Evolutionary conservation across 2,797 vertebrate genomes (phyloP), one percentile per base, ranked within the genome.

Genomic region (Gastrophryne carolinensis): DNA sequence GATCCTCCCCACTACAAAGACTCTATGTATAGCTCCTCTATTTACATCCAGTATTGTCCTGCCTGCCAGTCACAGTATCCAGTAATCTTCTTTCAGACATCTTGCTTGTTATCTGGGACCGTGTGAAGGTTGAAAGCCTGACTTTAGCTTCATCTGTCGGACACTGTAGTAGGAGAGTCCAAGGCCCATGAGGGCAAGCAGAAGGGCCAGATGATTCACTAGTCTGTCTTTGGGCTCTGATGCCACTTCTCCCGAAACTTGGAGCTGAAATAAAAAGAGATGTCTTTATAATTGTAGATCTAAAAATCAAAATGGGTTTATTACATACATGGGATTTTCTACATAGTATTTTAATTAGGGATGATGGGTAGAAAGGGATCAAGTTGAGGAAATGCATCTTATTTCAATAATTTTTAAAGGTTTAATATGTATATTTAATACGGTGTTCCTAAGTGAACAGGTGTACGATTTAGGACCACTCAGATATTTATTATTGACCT

Each of bases 111-210:
- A 50, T 35, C 12, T 12, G 23, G 35, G 5, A 71, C 17, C 57
- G 5, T 72, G 52, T 49, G 60, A 58, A 12, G 50, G 29, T 13
- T 80, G 79, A 2, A 62, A 1, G 12, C 79, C 85, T 61, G 49
- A 1, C 0, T 81, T 78, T 70, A 89, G 85, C 0, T 91, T 91
- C 95, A 98, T 96, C 83, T 94, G 95, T 65, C 92, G 91, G 73
- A 90, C 92, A 0, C 95, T 96, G 86, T 97, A 98, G 85, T 94
- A 92, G 82, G 97, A 98, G 71, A 97, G 78, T 37, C 96, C 88
- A 63, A 98, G 87, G 47, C 97, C 97, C 8, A 95, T 88, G 37
- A 95, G 92, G 37, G 96, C 96, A 87, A 98, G 87, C 89, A 96
- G 85, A 83, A 97, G 86, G 75, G 97, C 96, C 12, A 95, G 85